phyloP scores from a whole-genome alignment of 2,113 vertebrate genomes.

The Forbesichthys papilliferus region DNA sequence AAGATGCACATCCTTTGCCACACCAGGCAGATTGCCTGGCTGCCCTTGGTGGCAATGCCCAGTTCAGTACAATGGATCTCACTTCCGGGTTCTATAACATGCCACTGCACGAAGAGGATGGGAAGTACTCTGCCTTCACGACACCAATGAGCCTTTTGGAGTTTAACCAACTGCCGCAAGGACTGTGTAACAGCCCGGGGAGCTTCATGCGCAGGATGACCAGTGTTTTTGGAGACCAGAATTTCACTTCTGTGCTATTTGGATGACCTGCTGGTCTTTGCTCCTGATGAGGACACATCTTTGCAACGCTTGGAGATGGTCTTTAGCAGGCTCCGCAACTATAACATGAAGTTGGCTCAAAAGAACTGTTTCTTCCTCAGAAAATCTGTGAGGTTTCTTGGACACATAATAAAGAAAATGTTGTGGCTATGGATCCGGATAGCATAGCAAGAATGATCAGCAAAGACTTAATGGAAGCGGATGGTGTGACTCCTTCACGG shows the following conservation, averaged over 20 bases:
- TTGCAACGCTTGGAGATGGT: not conserved
- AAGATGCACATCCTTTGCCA: slow-evolving; percentile 12
- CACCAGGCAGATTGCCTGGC: not conserved
- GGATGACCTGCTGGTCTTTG: slow-evolving; percentile 12
- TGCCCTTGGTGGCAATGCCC: slow-evolving; percentile 1
- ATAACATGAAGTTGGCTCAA: not conserved
- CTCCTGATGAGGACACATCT: slow-evolving; percentile 4
- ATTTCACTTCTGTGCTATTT: slow-evolving; percentile 10
- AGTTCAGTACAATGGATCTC: not conserved
- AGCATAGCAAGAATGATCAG: slow-evolving; percentile 1
- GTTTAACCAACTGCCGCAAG: slow-evolving; percentile 9
- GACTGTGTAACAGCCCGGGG: slow-evolving; percentile 10
- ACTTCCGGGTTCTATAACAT: slow-evolving; percentile 11
- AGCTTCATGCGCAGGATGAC: not conserved
- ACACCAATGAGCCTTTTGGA: not conserved
- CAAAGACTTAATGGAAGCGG: slow-evolving; percentile 13
- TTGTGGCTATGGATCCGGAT: slow-evolving; percentile 5
- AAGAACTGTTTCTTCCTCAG: not conserved
- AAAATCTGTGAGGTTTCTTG: not conserved
- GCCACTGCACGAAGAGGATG: slow-evolving; percentile 10
- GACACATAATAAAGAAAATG: not conserved
- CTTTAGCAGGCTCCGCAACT: not conserved
- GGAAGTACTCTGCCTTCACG: not conserved
- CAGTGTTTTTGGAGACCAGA: slow-evolving; percentile 22
- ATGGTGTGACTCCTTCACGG: slow-evolving; percentile 16